phyloP scores from a whole-genome alignment of 2,888 invertebrate species.

The Agonopterix subpropinquella region DNA sequence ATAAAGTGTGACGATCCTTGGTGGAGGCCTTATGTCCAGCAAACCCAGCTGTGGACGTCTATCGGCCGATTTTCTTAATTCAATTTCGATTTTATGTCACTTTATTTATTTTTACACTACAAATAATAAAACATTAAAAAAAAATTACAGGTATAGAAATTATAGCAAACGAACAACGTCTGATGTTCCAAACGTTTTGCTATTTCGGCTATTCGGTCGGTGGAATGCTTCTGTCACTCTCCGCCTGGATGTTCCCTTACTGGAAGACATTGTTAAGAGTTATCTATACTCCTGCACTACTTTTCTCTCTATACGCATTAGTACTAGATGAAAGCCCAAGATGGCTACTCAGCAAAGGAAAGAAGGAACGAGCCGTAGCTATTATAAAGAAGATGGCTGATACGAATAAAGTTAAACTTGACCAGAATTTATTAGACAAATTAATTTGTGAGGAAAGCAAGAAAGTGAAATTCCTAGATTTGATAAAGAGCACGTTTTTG shows the following conservation, averaged over 20 bases:
- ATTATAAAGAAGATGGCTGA: slow-evolving; percentile 79
- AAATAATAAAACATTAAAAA: too few species aligned
- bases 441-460: slow-evolving; percentile 31
- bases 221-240: slow-evolving; percentile 28
- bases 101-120: too few species aligned
- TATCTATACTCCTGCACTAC: slow-evolving; percentile 80
- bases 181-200: slow-evolving; percentile 37
- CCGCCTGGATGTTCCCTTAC: slow-evolving; percentile 67
- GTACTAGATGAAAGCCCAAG: slow-evolving; percentile 84
- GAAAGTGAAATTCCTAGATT: slow-evolving; percentile 24
- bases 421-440: slow-evolving; percentile 35
- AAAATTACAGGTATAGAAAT: slow-evolving; percentile 50
- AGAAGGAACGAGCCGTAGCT: slow-evolving; percentile 76
- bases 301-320: slow-evolving; percentile 80
- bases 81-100: too few species aligned
- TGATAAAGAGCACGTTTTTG: slow-evolving; percentile 44
- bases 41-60: too few species aligned
- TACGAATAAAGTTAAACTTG: slow-evolving; percentile 43
- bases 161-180: slow-evolving; percentile 44
- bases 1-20: too few species aligned
- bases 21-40: too few species aligned
- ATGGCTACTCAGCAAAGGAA: slow-evolving; percentile 85
- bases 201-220: slow-evolving; percentile 40
- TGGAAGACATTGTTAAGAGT: slow-evolving; percentile 82
- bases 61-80: too few species aligned